These are phyloP conservation scores for Scortum barcoo DNA, from an alignment of 2,113 vertebrate species.

Conservation along the genomic window DNA sequence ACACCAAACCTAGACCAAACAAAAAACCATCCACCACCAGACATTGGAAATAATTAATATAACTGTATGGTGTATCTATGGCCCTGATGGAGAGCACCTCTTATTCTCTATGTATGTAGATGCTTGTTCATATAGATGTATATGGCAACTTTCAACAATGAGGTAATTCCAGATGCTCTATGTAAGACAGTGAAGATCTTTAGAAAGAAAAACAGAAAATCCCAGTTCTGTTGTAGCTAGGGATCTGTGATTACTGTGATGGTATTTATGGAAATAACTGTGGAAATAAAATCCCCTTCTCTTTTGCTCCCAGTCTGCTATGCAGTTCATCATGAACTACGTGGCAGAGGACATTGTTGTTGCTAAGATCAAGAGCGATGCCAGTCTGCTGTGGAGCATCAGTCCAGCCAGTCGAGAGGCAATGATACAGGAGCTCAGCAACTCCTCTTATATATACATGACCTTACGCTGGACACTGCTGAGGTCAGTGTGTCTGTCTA, in stretches of 20 bases:
- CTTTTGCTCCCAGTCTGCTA: conserved; percentile 63
- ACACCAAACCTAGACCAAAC: background rate
- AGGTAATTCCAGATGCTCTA: background rate
- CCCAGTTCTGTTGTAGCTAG: background rate
- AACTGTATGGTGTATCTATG: background rate
- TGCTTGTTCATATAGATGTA: background rate
- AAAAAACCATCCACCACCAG: background rate
- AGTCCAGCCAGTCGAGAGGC: conserved; percentile 78
- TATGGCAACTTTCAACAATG: background rate
- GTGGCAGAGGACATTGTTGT: conserved; percentile 70
- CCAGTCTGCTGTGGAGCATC: conserved; percentile 82
- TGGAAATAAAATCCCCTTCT: background rate
- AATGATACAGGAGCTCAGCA: conserved; percentile 76
- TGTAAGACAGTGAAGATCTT: no score
- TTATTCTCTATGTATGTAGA: background rate
- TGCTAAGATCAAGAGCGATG: conserved; percentile 84
- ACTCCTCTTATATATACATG: conserved; percentile 75
- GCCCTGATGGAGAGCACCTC: background rate
- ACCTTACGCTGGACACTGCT: conserved; percentile 76
- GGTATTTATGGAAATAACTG: background rate
- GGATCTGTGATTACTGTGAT: background rate
- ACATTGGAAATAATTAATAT: background rate
- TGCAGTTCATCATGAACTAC: conserved; percentile 81
- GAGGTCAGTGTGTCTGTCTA: conserved; percentile 70
- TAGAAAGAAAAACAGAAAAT: no score